Evolutionary conservation across 2,888 invertebrate genomes (phyloP), one percentile per base, ranked within the genome.

Genomic region (Falcaria lacertinaria): DNA sequence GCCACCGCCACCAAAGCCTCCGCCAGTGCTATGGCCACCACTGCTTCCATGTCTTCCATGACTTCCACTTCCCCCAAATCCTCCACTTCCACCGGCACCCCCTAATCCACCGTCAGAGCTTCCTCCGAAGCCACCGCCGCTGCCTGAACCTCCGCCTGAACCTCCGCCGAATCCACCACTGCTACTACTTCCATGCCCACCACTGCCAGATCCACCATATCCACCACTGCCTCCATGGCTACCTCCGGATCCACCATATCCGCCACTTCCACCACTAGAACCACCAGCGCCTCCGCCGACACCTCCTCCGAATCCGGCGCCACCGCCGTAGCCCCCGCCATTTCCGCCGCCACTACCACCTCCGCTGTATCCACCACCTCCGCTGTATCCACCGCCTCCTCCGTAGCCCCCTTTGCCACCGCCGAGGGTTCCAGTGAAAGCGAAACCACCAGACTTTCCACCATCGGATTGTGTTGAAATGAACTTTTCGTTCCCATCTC

Each of bases 401-500:
- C 90, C 90, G 34, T 77, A 77, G 28, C 81, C 82, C 13, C 86
- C 82, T 48, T 80, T 80, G 0, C 76, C 78, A 16, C 74, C 74
- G 4, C 61, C 69, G n/a, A 80, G 51, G 1, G 67, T 66, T 14
- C 88, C 88, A 17, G 86, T 85, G 45, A 80, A 87, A 2, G 84
- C 86, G 44, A 80, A 86, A 1, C 86, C 88, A 43, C 85, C 85
- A 42, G 88, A 88, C 49, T 81, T 87, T 43, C 85, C 86, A 43
- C 87, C 86, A 19, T 80, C 75, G 15, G 85, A 82, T 50, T 81
- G 76, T 0, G 81, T 77, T 47, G 74, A 79, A 16, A 87, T 67
- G 1, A 74, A 67, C 61, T 84, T 83, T 42, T 71, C 73, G 33
- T 66, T 64, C 36, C 52, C 60, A 19, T 19, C 19, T 16, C 62